Percentiles rank a stretch among this genome's conserved stretches.
Evolutionary conservation across 1,140 invertebrate species (phyloP).

Genomic region (Ceratina japonica): DNA sequence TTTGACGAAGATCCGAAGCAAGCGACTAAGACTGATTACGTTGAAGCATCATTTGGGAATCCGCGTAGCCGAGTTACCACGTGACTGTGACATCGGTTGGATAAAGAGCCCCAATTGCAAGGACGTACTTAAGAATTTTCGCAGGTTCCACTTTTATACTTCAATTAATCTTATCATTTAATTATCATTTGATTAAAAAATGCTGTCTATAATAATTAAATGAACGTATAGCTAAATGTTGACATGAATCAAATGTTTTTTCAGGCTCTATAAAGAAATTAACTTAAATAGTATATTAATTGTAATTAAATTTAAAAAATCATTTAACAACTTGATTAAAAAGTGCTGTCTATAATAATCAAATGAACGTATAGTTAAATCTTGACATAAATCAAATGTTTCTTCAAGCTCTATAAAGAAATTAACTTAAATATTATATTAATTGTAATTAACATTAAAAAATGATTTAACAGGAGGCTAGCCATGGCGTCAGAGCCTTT

Average conservation of each 20-base stretch:
- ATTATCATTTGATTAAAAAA: no score
- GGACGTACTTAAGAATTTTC: conserved; percentile 53
- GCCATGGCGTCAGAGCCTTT: conserved; percentile 63
- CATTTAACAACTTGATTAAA: no score
- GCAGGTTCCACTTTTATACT: conserved; percentile 27
- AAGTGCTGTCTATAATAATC: no score
- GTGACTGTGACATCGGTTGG: conserved; percentile 70
- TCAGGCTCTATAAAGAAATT: no score
- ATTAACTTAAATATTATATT: not conserved
- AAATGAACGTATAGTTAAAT: no score
- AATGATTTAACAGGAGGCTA: conserved; percentile 45
- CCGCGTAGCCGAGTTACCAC: conserved; percentile 54
- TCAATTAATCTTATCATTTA: not conserved
- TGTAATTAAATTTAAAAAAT: no score
- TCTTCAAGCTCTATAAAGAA: not conserved
- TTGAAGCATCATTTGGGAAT: conserved; percentile 71
- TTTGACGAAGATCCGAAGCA: conserved; percentile 46
- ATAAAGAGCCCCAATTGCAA: conserved; percentile 47
- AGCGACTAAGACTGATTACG: conserved; percentile 20
- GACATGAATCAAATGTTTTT: no score
- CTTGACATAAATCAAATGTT: not conserved
- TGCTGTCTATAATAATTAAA: no score
- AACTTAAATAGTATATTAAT: no score
- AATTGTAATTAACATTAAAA: no score
- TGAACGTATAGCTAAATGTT: no score